Conservation (phyloP, 1,140 invertebrate species). For the Lasioglossum albipes region DNA sequence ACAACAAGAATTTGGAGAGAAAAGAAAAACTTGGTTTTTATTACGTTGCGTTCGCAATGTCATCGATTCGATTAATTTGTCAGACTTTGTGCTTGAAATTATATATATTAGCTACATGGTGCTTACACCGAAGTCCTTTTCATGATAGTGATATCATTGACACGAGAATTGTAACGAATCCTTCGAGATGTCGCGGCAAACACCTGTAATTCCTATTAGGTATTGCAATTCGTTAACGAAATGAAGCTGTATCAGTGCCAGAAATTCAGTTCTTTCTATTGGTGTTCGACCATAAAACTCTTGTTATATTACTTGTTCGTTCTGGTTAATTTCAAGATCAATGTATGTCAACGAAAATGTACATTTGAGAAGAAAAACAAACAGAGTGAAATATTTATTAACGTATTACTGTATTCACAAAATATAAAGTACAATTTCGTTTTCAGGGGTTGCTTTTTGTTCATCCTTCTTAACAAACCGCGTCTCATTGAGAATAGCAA, state of each 20-base stretch:
- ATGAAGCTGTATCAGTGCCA: not conserved
- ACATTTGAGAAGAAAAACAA: not conserved
- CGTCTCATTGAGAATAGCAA: no score
- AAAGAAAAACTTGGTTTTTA: not conserved
- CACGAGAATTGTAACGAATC: not conserved
- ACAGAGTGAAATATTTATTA: constrained; percentile 35
- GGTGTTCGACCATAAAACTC: not conserved
- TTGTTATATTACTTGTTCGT: not conserved
- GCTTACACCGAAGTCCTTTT: constrained; percentile 6
- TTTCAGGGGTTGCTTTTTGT: constrained; percentile 5
- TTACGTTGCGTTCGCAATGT: not conserved
- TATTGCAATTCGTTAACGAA: not conserved
- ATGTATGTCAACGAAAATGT: constrained; percentile 26
- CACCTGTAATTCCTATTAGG: not conserved
- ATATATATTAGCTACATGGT: not conserved
- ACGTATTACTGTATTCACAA: constrained; percentile 33
- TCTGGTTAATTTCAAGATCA: constrained; percentile 14
- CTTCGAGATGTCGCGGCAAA: not conserved
- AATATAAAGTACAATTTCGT: constrained; percentile 44
- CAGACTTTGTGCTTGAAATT: constrained; percentile 1
- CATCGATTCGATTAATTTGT: not conserved
- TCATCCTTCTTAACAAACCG: not conserved
- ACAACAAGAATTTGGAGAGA: no score
- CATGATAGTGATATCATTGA: not conserved
- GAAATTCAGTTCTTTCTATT: not conserved